Conservation (phyloP, 1,140 invertebrate genomes). For the Steinernema khuongi region DNA sequence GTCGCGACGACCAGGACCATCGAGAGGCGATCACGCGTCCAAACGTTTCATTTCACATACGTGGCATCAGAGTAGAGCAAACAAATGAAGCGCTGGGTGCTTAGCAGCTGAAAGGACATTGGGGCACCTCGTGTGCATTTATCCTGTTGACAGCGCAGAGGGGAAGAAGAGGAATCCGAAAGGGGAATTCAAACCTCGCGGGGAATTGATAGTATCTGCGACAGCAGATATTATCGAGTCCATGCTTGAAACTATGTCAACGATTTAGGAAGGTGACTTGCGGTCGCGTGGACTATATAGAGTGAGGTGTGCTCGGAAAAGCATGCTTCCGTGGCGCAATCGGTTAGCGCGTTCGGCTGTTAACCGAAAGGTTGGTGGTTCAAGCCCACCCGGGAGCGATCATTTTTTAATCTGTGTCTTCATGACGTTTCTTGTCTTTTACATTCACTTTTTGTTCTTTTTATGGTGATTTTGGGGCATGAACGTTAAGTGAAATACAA, state of each 20-base stretch:
- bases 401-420: neutral
- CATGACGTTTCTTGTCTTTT: neutral
- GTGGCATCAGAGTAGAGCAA: neutral
- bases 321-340: slow-evolving; percentile 27
- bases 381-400: slow-evolving; percentile 3
- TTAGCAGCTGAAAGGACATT: neutral
- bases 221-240: too few relatives aligned
- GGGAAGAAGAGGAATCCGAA: too few relatives aligned
- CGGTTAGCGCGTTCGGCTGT: slow-evolving; percentile 30
- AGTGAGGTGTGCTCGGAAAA: too few relatives aligned
- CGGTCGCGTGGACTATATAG: too few relatives aligned
- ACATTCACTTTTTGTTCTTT: neutral
- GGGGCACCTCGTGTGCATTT: too few relatives aligned
- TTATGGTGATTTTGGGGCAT: neutral
- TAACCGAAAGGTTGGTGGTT: slow-evolving; percentile 31
- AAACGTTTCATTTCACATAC: too few relatives aligned
- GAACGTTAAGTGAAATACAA: neutral
- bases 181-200: too few relatives aligned
- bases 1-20: neutral
- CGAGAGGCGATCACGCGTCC: neutral
- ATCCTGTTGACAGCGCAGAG: too few relatives aligned
- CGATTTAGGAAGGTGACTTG: too few relatives aligned
- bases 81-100: neutral
- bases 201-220: too few relatives aligned
- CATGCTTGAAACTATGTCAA: too few relatives aligned